Base-by-base conservation (phyloP, 1,140 invertebrate genomes). In the Paracyclopina nana region DNA sequence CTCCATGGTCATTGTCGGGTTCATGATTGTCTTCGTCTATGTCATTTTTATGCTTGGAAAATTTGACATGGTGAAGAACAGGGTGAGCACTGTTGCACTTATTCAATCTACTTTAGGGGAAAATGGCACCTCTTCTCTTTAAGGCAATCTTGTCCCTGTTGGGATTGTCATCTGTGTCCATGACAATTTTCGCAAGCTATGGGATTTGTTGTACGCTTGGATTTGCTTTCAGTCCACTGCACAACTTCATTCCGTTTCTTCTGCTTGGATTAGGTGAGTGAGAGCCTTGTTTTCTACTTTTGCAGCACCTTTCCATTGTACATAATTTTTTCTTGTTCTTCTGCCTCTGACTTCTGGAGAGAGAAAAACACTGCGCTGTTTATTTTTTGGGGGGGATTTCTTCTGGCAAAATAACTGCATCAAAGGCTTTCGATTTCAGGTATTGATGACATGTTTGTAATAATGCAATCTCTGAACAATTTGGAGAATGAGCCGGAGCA, bases 361-460 rank as follows among this genome's bases (percentile, higher is more conserved):
- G n/a, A n/a, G n/a, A n/a, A n/a, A n/a, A n/a, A n/a, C n/a, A n/a
- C n/a, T n/a, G n/a, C n/a, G n/a, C n/a, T n/a, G n/a, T n/a, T n/a
- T n/a, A n/a, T n/a, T n/a, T n/a, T n/a, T n/a, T n/a, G n/a, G n/a
- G n/a, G n/a, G n/a, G n/a, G n/a, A n/a, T n/a, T n/a, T n/a, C 71
- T 71, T 22, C 62, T 73, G 25, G 70, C 73, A 59, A 65, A 68
- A 6, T 66, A 73, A 24, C 60, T 74, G 53, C 72, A 71, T 16
- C 73, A 73, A 56, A 53, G 74, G 3, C 55, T 74, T 3, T 59
- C 14, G 29, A 16, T 48, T 48, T 2, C 27, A 48, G 46, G 46
- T 34, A 72, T 83, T 51, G 78, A 84, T 61, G 77, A 83, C 65
- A 80, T 82, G 68, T 78, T 82, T 68, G 72, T 85, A 4, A 78